Evolutionary conservation across 1,140 invertebrate species (phyloP).

Genomic region (Formica exsecta): DNA sequence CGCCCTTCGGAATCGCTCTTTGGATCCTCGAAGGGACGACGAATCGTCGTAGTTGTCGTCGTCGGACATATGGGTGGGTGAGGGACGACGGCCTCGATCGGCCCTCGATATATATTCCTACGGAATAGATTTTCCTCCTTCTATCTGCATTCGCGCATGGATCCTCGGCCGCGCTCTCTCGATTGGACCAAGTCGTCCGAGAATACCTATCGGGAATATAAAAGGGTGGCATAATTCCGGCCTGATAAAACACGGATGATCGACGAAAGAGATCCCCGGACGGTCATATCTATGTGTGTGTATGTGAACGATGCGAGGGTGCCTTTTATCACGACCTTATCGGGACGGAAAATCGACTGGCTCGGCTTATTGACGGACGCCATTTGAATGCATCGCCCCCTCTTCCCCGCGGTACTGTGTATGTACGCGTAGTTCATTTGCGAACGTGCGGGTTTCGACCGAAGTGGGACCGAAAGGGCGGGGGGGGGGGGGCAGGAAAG

Average conservation of each 20-base stretch:
- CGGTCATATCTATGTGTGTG: neutral
- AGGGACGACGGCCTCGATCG: slow-evolving; percentile 32
- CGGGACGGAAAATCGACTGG: slow-evolving; percentile 71
- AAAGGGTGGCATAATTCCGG: slow-evolving; percentile 74
- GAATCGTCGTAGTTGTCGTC: slow-evolving; percentile 54
- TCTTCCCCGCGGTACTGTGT: neutral
- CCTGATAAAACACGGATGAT: slow-evolving; percentile 79
- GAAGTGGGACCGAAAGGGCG: neutral
- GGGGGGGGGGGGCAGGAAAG: too few relatives aligned
- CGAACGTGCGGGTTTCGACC: slow-evolving; percentile 37
- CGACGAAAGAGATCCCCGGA: slow-evolving; percentile 72
- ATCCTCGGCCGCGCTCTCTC: slow-evolving; percentile 36
- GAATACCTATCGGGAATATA: slow-evolving; percentile 65
- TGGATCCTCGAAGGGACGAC: slow-evolving; percentile 71
- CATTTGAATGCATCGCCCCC: slow-evolving; percentile 64
- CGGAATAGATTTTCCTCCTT: slow-evolving; percentile 70
- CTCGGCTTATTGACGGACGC: slow-evolving; percentile 70
- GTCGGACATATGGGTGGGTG: slow-evolving; percentile 24
- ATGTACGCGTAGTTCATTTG: slow-evolving; percentile 60
- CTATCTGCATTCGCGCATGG: slow-evolving; percentile 23
- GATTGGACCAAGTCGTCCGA: slow-evolving; percentile 75
- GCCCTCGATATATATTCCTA: slow-evolving; percentile 61
- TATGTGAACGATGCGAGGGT: slow-evolving; percentile 11
- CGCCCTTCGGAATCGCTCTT: slow-evolving; percentile 61
- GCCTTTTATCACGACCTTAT: slow-evolving; percentile 71